These are phyloP conservation scores for Proctacanthus coquilletti DNA, from an alignment of 1,140 invertebrate species.

Conservation along the genomic window DNA sequence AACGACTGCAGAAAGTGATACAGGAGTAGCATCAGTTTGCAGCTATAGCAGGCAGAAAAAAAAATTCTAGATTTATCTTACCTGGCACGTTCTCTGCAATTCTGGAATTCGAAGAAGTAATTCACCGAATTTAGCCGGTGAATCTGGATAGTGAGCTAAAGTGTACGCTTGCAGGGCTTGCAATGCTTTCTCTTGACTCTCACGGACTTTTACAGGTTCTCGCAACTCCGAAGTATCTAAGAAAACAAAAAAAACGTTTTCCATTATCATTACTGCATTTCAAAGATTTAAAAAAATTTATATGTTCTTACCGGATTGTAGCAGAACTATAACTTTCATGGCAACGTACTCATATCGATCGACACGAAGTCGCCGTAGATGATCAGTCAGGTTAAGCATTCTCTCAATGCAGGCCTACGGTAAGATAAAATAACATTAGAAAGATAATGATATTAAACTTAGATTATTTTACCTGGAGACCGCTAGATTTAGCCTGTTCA, in stretches of 20 bases:
- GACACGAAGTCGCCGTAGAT: slow-evolving; percentile 73
- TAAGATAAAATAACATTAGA: slow-evolving; percentile 4
- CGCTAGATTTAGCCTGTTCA: slow-evolving; percentile 34
- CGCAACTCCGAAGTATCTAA: slow-evolving; percentile 78
- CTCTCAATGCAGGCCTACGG: slow-evolving; percentile 73
- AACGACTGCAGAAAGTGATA: too few relatives aligned
- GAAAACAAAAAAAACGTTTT: slow-evolving; percentile 14
- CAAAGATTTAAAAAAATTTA: too few relatives aligned
- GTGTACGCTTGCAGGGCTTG: slow-evolving; percentile 88
- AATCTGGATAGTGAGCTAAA: slow-evolving; percentile 75
- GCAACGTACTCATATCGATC: slow-evolving; percentile 95
- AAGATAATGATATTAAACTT: not conserved
- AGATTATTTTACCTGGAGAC: slow-evolving; percentile 28
- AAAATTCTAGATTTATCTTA: too few relatives aligned
- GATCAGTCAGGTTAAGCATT: slow-evolving; percentile 89
- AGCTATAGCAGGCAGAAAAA: too few relatives aligned
- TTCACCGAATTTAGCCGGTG: slow-evolving; percentile 90
- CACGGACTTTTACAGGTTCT: slow-evolving; percentile 79
- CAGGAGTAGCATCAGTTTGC: too few relatives aligned
- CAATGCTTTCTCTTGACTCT: slow-evolving; percentile 84
- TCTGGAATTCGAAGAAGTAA: slow-evolving; percentile 83
- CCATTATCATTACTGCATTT: not conserved
- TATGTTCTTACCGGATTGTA: slow-evolving; percentile 70
- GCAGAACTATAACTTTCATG: slow-evolving; percentile 85
- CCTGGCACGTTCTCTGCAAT: slow-evolving; percentile 84